Evolutionary conservation across 2,888 invertebrate species (phyloP).

Genomic region (Sarcophaga subvicina): DNA sequence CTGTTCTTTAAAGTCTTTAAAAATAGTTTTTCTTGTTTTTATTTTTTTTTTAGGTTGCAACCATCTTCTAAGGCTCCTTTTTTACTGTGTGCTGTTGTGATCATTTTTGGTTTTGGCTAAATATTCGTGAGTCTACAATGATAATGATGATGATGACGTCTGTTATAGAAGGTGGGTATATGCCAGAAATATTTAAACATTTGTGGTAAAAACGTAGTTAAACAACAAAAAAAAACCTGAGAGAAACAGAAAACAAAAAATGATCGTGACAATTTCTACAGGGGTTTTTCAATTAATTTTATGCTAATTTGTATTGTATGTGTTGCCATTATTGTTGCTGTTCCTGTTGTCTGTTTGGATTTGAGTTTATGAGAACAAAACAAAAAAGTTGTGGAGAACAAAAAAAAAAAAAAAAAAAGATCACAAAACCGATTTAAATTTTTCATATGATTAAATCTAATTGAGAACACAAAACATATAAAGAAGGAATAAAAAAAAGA

Average conservation of each 20-base stretch:
- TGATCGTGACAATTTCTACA: slow-evolving; percentile 69
- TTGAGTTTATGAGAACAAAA: slow-evolving; percentile 33
- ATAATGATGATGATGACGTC: slow-evolving; percentile 66
- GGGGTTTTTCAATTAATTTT: slow-evolving; percentile 69
- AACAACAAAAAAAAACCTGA: neutral
- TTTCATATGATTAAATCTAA: slow-evolving; percentile 50
- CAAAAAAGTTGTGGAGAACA: too few species aligned
- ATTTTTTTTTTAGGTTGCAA: neutral
- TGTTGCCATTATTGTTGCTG: slow-evolving; percentile 2
- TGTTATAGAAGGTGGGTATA: slow-evolving; percentile 62
- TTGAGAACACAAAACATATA: slow-evolving; percentile 41
- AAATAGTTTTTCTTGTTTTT: too few species aligned
- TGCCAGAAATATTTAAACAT: slow-evolving; percentile 40
- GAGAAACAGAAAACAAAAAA: slow-evolving; percentile 27
- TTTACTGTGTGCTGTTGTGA: slow-evolving; percentile 10
- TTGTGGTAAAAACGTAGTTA: slow-evolving; percentile 37
- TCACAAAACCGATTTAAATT: slow-evolving; percentile 45
- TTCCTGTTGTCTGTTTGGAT: neutral
- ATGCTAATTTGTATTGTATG: slow-evolving; percentile 64
- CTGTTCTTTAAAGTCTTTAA: neutral
- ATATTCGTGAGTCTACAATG: slow-evolving; percentile 66
- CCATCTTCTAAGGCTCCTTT: slow-evolving; percentile 18
- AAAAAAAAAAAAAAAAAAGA: slow-evolving; percentile 23
- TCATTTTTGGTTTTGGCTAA: slow-evolving; percentile 42
- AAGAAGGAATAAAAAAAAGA: neutral